phyloP scores from a whole-genome alignment of 2,888 invertebrate species.

The Microdon myrmicae region DNA sequence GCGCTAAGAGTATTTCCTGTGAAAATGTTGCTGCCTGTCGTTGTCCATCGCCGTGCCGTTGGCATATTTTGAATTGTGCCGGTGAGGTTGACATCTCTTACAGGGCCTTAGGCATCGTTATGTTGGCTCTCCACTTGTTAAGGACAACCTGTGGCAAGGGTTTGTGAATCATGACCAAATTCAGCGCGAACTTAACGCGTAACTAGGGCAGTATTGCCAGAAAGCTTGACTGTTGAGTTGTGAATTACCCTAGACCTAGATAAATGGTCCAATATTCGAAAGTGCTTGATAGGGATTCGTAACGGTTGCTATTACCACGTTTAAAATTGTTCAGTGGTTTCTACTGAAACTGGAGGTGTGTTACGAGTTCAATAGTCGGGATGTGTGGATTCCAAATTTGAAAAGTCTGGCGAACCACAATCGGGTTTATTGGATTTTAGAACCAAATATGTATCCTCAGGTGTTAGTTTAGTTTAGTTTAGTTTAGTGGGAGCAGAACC shows the following conservation, averaged over 20 bases:
- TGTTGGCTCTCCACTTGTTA: slow-evolving; percentile 4
- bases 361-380: no score
- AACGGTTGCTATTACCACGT: no score
- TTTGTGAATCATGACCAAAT: slow-evolving; percentile 13
- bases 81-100: slow-evolving; percentile 25
- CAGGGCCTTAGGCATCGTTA: not conserved
- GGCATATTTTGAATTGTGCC: slow-evolving; percentile 52
- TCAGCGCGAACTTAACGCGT: not conserved
- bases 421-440: no score
- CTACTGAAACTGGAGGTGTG: no score
- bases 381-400: no score
- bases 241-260: not conserved
- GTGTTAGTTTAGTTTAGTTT: no score
- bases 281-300: no score
- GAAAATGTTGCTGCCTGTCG: slow-evolving; percentile 50
- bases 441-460: no score
- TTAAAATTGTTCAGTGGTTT: no score
- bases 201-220: slow-evolving; percentile 10
- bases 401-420: no score
- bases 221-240: not conserved
- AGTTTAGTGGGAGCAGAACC: no score
- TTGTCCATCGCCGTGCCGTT: slow-evolving; percentile 43
- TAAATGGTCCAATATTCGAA: slow-evolving; percentile 16
- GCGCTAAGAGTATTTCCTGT: slow-evolving; percentile 52
- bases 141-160: slow-evolving; percentile 8